Percentiles rank a stretch among this genome's conserved stretches.
Conservation (phyloP, 2,113 vertebrate genomes). For the Arizona elegans region DNA sequence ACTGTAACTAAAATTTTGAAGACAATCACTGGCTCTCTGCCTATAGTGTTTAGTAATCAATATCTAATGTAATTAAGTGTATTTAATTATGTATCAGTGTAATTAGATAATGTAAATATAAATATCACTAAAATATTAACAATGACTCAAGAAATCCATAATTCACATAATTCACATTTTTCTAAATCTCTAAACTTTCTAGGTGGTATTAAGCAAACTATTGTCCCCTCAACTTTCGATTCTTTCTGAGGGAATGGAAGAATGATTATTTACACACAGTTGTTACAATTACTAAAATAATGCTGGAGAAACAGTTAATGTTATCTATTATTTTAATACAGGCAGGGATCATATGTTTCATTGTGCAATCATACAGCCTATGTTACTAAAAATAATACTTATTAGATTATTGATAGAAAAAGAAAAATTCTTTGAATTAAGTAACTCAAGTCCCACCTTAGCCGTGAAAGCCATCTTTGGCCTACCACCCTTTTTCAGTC, state of each 20-base stretch:
- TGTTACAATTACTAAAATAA: neutral
- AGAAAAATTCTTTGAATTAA: neutral
- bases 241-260: neutral
- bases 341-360: neutral
- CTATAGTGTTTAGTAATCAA: neutral
- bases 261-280: neutral
- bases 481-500: neutral
- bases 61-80: neutral
- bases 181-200: neutral
- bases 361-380: neutral
- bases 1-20: neutral
- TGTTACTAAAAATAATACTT: neutral
- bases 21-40: neutral
- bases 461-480: neutral
- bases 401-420: neutral
- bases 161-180: neutral
- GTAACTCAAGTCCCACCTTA: neutral
- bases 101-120: neutral
- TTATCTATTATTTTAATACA: neutral
- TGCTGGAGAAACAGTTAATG: neutral
- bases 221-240: neutral
- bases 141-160: neutral
- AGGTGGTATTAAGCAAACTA: neutral
- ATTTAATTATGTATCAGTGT: neutral
- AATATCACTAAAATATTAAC: neutral